phyloP scores from a whole-genome alignment of 2,113 vertebrate genomes.

The Strix uralensis region DNA sequence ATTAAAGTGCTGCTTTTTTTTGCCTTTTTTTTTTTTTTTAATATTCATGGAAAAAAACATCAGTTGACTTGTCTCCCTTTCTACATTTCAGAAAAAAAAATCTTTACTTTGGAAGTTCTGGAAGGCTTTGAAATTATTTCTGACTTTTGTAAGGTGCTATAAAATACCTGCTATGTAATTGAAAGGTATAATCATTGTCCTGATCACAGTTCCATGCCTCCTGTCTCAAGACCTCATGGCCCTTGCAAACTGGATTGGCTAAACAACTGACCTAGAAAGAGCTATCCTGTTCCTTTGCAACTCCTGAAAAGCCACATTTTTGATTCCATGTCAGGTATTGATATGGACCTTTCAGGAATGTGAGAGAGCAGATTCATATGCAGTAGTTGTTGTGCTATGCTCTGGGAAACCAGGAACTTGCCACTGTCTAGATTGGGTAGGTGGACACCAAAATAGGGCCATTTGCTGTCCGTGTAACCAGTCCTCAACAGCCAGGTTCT shows the following conservation, averaged over 20 bases:
- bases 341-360: not conserved
- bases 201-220: not conserved
- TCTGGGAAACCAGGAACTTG: not conserved
- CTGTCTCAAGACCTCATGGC: not conserved
- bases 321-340: not conserved
- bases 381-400: not conserved
- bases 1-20: not conserved
- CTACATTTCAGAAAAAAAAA: not conserved
- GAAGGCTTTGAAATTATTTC: not conserved
- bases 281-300: not conserved
- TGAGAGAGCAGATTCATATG: not conserved
- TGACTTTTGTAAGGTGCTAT: not conserved
- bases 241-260: not conserved
- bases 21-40: not conserved
- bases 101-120: not conserved
- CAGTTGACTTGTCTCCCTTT: not conserved
- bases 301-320: not conserved
- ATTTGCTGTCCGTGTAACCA: not conserved
- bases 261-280: not conserved
- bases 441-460: not conserved
- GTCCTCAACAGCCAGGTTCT: not conserved
- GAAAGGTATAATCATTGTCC: not conserved
- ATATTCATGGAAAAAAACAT: not conserved
- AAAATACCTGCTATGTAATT: not conserved
- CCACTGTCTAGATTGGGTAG: no score